Conservation (phyloP, 2,888 invertebrate species). For the Cataglyphis cursor region DNA sequence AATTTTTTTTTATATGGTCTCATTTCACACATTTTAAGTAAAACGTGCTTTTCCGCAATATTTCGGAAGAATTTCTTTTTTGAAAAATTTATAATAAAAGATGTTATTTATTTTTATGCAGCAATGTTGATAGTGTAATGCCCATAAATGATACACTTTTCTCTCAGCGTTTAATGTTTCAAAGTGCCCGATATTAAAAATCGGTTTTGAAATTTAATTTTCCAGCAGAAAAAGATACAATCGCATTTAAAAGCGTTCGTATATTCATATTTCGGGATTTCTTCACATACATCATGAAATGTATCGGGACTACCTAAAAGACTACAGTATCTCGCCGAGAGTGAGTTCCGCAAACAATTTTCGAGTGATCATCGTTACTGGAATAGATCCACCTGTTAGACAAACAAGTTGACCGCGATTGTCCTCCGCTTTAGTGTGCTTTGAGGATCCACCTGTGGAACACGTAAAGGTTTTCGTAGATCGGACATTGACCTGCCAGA, state of each 20-base stretch:
- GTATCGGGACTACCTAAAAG: slow-evolving; percentile 46
- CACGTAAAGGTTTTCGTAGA: slow-evolving; percentile 65
- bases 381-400: slow-evolving; percentile 75
- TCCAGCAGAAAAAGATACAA: slow-evolving; percentile 22
- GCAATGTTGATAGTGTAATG: background rate
- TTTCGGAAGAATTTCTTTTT: background rate
- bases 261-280: slow-evolving; percentile 18
- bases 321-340: slow-evolving; percentile 50
- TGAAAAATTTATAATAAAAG: background rate
- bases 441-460: slow-evolving; percentile 73
- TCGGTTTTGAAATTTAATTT: slow-evolving; percentile 47
- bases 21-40: background rate
- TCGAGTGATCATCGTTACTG: slow-evolving; percentile 61
- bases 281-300: slow-evolving; percentile 1
- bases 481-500: slow-evolving; percentile 27
- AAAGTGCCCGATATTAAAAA: slow-evolving; percentile 19
- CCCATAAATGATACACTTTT: slow-evolving; percentile 18
- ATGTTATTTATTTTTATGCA: background rate
- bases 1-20: background rate
- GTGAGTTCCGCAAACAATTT: slow-evolving; percentile 67
- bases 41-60: background rate
- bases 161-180: background rate
- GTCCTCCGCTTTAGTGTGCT: slow-evolving; percentile 60
- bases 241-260: slow-evolving; percentile 1
- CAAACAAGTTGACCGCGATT: slow-evolving; percentile 74